Evolutionary conservation across 2,797 vertebrate genomes (phyloP).

Genomic region (Aldrovandia affinis): DNA sequence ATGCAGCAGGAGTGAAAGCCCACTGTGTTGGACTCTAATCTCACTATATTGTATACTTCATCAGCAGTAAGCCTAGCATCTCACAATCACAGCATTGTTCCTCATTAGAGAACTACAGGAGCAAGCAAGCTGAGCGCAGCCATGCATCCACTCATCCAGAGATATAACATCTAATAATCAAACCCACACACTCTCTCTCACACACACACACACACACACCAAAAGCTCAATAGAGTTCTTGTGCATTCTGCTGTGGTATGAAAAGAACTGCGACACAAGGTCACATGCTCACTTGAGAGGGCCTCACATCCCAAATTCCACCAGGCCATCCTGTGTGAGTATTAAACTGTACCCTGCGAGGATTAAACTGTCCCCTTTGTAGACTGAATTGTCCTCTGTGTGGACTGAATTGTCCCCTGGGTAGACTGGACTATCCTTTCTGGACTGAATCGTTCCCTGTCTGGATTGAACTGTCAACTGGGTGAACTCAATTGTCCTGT

Average conservation of each 20-base stretch:
- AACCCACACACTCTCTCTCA: background rate
- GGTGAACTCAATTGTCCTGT: too few relatives aligned
- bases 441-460: background rate
- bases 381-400: background rate
- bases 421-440: background rate
- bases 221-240: slow-evolving; percentile 65
- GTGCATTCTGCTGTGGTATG: slow-evolving; percentile 62
- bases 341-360: background rate
- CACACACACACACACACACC: slow-evolving; percentile 33
- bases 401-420: too few relatives aligned
- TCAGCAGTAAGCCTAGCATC: background rate
- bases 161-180: slow-evolving; percentile 47
- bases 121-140: slow-evolving; percentile 32
- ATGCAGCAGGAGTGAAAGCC: background rate
- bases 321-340: background rate
- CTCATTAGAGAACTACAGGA: slow-evolving; percentile 16
- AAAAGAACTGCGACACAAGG: slow-evolving; percentile 59
- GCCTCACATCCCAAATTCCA: background rate
- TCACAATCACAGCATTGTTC: slow-evolving; percentile 27
- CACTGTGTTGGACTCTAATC: slow-evolving; percentile 10
- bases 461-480: too few relatives aligned
- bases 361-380: background rate
- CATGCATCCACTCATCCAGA: slow-evolving; percentile 38
- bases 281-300: slow-evolving; percentile 43
- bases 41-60: background rate